These are phyloP conservation scores for Genyomyrus donnyi DNA, from an alignment of 2,113 vertebrate genomes.

Conservation along the genomic window DNA sequence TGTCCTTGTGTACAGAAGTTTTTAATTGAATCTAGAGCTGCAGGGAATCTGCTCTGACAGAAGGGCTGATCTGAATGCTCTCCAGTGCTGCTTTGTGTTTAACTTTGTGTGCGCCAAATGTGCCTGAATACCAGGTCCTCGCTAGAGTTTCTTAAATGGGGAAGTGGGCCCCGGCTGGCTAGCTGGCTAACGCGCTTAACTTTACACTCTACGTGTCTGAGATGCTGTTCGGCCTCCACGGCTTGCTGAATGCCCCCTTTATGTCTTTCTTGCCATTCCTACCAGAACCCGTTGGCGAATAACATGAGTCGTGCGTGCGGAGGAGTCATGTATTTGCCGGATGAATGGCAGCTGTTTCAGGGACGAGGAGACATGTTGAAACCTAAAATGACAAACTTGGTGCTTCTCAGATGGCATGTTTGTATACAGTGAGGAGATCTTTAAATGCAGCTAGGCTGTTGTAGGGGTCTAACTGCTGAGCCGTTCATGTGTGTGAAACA, in stretches of 20 bases:
- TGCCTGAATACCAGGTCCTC: background rate
- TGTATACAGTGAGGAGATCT: background rate
- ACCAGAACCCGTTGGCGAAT: background rate
- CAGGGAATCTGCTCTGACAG: background rate
- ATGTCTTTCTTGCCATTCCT: background rate
- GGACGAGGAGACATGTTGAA: background rate
- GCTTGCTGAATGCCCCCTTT: background rate
- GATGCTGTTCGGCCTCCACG: background rate
- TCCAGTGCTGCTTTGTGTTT: background rate
- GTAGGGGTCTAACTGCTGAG: background rate
- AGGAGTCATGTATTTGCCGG: background rate
- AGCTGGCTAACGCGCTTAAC: background rate
- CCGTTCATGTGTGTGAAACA: background rate
- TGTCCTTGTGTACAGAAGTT: background rate
- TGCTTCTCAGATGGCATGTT: background rate
- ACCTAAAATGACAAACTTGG: background rate
- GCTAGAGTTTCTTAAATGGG: background rate
- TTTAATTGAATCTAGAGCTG: background rate
- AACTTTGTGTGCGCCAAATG: background rate
- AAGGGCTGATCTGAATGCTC: background rate
- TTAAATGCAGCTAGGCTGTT: background rate
- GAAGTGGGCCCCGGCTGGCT: background rate
- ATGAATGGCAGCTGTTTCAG: background rate
- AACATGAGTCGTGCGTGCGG: background rate
- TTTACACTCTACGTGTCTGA: background rate